These are phyloP conservation scores for Buceros bicornis DNA, from an alignment of 2,797 vertebrate genomes.

Conservation along the genomic window DNA sequence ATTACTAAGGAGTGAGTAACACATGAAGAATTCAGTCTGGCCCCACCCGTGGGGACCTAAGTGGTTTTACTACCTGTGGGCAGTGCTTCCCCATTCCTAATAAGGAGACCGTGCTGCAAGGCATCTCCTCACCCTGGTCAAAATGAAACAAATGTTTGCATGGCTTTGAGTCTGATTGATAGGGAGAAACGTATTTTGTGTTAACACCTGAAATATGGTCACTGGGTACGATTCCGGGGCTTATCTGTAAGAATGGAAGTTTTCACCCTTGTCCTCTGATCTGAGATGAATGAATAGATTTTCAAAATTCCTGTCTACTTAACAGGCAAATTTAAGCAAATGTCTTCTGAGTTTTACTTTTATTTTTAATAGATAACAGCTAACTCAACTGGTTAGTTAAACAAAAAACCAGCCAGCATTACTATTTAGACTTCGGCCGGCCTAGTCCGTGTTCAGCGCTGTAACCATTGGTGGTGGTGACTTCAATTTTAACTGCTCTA, in stretches of 20 bases:
- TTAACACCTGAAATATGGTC: constrained; percentile 21
- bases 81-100: constrained; percentile 30
- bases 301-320: not conserved
- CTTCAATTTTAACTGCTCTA: not conserved
- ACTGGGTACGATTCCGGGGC: not conserved
- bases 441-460: not conserved
- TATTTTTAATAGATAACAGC: not conserved
- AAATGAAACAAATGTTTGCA: constrained; percentile 28
- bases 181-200: not conserved
- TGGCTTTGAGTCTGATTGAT: constrained; percentile 42
- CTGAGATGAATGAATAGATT: not conserved
- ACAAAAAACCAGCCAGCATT: not conserved
- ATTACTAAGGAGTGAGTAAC: constrained; percentile 46
- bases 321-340: not conserved
- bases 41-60: constrained; percentile 55
- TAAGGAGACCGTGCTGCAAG: constrained; percentile 16
- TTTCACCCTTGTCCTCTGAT: constrained; percentile 20
- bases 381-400: not conserved
- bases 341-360: not conserved
- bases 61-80: constrained; percentile 40
- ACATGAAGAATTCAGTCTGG: constrained; percentile 35
- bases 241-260: not conserved
- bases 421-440: not conserved
- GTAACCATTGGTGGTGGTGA: not conserved
- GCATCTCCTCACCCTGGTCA: not conserved